Percentiles rank a stretch among this genome's conserved stretches.
These are phyloP conservation scores for Diachasma alloeum DNA, from an alignment of 1,140 invertebrate genomes.

Conservation along the genomic window DNA sequence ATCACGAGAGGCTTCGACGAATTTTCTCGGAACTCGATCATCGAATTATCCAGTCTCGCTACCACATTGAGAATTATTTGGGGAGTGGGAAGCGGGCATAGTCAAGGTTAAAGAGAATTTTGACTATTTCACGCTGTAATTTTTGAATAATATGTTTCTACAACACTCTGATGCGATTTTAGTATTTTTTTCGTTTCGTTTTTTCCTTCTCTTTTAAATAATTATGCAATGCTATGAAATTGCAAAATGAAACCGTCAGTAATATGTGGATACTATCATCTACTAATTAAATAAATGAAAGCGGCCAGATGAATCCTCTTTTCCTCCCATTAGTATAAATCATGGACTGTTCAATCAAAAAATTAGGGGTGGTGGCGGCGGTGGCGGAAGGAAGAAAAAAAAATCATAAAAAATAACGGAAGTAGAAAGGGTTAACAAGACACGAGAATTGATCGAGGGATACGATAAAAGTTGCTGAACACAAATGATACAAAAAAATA, in stretches of 20 bases:
- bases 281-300: background rate
- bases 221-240: no score
- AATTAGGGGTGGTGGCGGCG: no score
- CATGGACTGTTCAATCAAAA: background rate
- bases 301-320: background rate
- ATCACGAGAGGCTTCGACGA: conserved; percentile 24
- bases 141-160: no score
- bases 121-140: no score
- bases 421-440: background rate
- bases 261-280: no score
- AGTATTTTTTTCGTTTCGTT: no score
- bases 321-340: background rate
- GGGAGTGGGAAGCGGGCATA: background rate
- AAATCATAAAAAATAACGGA: background rate
- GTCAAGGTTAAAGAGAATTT: background rate
- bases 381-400: background rate
- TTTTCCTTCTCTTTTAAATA: no score
- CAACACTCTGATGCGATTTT: no score
- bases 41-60: conserved; percentile 50
- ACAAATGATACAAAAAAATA: background rate
- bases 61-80: conserved; percentile 41
- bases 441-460: no score
- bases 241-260: no score
- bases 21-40: conserved; percentile 49
- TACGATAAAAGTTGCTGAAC: no score